Evolutionary conservation across 2,113 vertebrate species (phyloP).

Genomic region (Hydropotes inermis): DNA sequence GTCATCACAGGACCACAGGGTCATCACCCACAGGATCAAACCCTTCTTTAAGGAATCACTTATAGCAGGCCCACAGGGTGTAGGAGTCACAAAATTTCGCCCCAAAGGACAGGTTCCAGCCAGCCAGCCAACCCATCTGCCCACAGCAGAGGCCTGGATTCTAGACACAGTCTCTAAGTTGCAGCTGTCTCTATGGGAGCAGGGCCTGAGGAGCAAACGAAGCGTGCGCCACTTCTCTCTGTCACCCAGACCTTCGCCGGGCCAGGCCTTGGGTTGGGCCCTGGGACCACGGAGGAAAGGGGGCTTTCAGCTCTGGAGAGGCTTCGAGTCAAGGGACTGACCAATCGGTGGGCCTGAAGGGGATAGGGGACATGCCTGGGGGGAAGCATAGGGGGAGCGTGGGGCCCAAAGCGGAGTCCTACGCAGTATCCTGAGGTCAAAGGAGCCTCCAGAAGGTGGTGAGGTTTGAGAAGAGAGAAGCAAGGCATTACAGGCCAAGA

Average conservation of each 20-base stretch:
- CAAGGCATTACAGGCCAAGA: neutral
- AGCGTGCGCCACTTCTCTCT: neutral
- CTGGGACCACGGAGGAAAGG: neutral
- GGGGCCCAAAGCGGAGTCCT: neutral
- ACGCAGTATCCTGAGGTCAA: neutral
- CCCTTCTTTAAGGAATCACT: neutral
- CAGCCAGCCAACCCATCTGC: neutral
- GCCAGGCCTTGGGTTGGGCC: neutral
- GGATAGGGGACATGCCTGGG: too few species aligned
- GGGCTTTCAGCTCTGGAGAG: neutral
- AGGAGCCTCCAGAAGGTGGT: neutral
- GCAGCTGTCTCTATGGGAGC: neutral
- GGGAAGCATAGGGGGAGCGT: neutral
- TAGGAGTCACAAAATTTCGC: neutral
- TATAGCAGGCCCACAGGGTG: fast-evolving
- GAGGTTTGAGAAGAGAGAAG: neutral
- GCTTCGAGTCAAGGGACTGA: neutral
- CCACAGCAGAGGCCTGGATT: neutral
- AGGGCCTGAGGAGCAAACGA: neutral
- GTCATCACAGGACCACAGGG: neutral
- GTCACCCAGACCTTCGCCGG: neutral
- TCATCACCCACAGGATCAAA: neutral
- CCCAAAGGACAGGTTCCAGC: neutral
- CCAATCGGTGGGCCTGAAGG: fast-evolving
- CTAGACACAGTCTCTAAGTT: neutral